Evolutionary conservation across 2,113 vertebrate species (phyloP).

Genomic region (Patagioenas fasciata): DNA sequence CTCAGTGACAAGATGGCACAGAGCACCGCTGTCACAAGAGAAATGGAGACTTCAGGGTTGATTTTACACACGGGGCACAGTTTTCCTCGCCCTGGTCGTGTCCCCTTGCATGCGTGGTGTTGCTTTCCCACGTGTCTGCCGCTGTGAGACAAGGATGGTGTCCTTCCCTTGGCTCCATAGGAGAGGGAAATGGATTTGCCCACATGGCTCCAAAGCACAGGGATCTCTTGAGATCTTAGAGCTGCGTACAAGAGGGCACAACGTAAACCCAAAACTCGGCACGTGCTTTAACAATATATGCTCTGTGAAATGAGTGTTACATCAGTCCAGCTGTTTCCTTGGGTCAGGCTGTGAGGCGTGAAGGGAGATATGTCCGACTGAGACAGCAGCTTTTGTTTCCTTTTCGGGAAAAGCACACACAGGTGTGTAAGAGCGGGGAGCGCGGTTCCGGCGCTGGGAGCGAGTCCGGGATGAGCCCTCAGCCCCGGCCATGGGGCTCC

Average conservation of each 20-base stretch:
- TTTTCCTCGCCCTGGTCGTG: not conserved
- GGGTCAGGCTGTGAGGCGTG: rapidly evolving
- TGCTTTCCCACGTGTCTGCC: rapidly evolving
- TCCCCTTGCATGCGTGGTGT: rapidly evolving
- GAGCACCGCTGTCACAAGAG: rapidly evolving
- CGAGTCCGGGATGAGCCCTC: not conserved
- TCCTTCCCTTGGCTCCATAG: rapidly evolving
- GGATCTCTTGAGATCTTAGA: not conserved
- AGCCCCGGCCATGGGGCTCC: too few species aligned
- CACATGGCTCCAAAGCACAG: not conserved
- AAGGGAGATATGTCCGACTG: rapidly evolving
- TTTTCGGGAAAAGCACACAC: not conserved
- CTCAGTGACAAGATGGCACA: too few species aligned
- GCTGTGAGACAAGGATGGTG: not conserved
- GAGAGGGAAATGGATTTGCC: not conserved
- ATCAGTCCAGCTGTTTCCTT: not conserved
- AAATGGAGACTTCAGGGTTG: not conserved
- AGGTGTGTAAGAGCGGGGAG: rapidly evolving
- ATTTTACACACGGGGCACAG: too few species aligned
- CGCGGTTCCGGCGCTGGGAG: not conserved
- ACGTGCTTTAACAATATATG: rapidly evolving
- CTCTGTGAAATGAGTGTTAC: rapidly evolving
- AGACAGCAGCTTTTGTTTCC: not conserved
- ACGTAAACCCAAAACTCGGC: not conserved
- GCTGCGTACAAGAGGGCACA: not conserved